Evolutionary conservation across 2,113 vertebrate genomes (phyloP).

Genomic region (Carassius carassius): DNA sequence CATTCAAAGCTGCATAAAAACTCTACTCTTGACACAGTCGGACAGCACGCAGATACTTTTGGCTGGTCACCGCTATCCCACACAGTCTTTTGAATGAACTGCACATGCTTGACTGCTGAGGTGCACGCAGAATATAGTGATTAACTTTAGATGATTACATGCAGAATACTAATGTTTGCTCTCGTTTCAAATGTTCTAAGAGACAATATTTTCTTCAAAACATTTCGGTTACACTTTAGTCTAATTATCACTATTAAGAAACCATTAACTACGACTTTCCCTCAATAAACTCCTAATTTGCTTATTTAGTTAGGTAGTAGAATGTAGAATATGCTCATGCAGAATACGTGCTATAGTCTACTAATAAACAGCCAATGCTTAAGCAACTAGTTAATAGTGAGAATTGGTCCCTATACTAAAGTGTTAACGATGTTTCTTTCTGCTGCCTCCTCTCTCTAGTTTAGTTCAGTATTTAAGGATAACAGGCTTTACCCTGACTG

Average conservation of each 20-base stretch:
- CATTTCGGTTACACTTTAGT: neutral
- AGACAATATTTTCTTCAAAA: neutral
- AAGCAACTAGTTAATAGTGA: too few species aligned
- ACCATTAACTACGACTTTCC: too few species aligned
- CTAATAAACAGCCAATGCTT: too few species aligned
- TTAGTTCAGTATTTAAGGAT: constrained; percentile 20
- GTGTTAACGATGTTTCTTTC: neutral
- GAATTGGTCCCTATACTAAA: too few species aligned
- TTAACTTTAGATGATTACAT: neutral
- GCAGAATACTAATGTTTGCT: neutral
- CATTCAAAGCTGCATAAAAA: neutral
- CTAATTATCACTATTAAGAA: too few species aligned
- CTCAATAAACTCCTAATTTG: too few species aligned
- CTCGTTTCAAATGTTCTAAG: neutral
- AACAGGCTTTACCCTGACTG: constrained; percentile 13
- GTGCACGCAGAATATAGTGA: neutral
- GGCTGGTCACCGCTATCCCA: neutral
- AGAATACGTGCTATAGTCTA: too few species aligned
- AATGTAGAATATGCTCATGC: too few species aligned
- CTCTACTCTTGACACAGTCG: neutral
- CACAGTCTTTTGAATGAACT: neutral
- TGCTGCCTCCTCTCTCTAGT: neutral
- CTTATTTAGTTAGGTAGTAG: too few species aligned
- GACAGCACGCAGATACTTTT: neutral
- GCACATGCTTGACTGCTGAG: neutral